phyloP scores from a whole-genome alignment of 37 sponge, comb jelly and placozoan genomes.

The Eunapius fragilis region DNA sequence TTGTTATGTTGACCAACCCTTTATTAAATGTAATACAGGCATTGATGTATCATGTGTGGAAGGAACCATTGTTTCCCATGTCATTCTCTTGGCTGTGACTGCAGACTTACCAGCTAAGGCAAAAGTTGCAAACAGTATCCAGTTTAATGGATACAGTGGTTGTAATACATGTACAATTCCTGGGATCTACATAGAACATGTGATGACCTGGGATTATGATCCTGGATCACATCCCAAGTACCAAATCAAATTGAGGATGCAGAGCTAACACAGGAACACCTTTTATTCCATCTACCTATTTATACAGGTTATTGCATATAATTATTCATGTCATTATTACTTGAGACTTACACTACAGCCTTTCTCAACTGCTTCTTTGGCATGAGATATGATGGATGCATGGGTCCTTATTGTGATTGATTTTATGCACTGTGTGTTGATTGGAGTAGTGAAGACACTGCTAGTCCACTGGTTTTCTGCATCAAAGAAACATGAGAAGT shows the following conservation, averaged over 20 bases:
- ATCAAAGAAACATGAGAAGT: not conserved
- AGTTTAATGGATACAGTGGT: not conserved
- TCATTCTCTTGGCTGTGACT: not conserved
- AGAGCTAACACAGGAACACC: too few species aligned
- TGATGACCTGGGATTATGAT: not conserved
- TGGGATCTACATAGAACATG: not conserved
- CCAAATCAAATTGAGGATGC: not conserved
- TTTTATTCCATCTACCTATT: not conserved
- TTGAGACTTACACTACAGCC: not conserved
- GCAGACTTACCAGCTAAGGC: slow-evolving; percentile 12
- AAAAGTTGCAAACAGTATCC: not conserved
- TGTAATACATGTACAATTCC: not conserved
- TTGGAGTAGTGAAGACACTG: not conserved
- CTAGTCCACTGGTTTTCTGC: not conserved
- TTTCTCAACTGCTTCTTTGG: not conserved
- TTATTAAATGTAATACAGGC: not conserved
- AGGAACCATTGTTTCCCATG: not conserved
- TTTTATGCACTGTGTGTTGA: not conserved
- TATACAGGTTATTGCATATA: not conserved
- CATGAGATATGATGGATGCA: not conserved
- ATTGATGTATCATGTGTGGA: not conserved
- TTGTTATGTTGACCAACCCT: too few species aligned
- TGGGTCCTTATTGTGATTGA: not conserved
- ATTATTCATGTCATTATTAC: not conserved
- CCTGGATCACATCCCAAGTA: not conserved